A percentile compares a stretch with the other conserved stretches of the same genome.
phyloP scores from a whole-genome alignment of 92 coral and sea anemone species.

The Epizoanthus rinbou region DNA sequence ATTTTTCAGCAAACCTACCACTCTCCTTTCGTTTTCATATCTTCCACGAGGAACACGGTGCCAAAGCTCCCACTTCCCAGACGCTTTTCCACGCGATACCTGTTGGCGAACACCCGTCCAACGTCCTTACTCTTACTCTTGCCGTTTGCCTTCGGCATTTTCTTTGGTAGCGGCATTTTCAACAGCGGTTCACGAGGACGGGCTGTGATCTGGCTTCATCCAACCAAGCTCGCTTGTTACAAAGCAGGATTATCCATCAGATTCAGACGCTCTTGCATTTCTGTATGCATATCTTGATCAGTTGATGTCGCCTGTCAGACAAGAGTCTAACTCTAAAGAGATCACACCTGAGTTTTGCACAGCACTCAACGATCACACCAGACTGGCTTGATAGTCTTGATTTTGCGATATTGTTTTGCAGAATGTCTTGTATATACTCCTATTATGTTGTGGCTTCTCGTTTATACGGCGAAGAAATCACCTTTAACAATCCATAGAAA shows the following conservation, averaged over 20 bases:
- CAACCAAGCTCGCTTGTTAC: not conserved
- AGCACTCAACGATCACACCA: not conserved
- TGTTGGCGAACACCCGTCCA: slow-evolving; percentile 86
- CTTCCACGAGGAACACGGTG: slow-evolving; percentile 91
- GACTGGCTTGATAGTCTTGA: not conserved
- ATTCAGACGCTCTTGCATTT: not conserved
- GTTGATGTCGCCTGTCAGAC: too few relatives aligned
- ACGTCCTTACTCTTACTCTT: slow-evolving; percentile 67
- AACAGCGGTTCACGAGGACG: not conserved
- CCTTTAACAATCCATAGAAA: slow-evolving; percentile 18
- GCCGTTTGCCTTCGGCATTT: slow-evolving; percentile 78
- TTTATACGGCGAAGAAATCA: slow-evolving; percentile 15
- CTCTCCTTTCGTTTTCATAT: slow-evolving; percentile 68
- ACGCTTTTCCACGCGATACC: slow-evolving; percentile 77
- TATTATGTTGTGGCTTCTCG: not conserved
- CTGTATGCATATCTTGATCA: too few relatives aligned
- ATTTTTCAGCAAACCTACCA: slow-evolving; percentile 47
- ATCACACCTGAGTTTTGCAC: too few relatives aligned
- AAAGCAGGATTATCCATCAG: not conserved
- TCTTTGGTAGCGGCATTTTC: slow-evolving; percentile 92
- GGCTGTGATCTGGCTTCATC: slow-evolving; percentile 6
- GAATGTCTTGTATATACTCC: not conserved
- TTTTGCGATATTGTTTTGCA: not conserved
- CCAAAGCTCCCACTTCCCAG: slow-evolving; percentile 96
- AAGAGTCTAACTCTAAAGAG: too few relatives aligned